Evolutionary conservation across 1,140 invertebrate species (phyloP).

Genomic region (Drosophila ercepeae): DNA sequence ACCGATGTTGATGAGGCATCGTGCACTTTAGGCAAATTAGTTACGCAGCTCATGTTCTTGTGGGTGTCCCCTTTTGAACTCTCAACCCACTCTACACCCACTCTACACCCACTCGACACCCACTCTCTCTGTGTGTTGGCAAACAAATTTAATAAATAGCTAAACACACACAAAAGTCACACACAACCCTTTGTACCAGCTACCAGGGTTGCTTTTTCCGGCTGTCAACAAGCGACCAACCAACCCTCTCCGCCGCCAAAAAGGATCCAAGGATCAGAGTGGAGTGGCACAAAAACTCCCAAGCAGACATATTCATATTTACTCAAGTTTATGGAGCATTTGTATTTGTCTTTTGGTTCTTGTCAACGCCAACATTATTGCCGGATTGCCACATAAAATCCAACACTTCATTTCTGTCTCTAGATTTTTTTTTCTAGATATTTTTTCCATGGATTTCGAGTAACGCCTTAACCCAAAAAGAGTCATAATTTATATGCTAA

Average conservation of each 20-base stretch:
- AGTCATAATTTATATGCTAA: constrained; percentile 79
- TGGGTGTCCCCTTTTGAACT: constrained; percentile 28
- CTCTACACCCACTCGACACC: constrained; percentile 1
- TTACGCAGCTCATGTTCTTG: constrained; percentile 78
- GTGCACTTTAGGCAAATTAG: constrained; percentile 80
- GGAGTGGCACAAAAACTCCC: background rate
- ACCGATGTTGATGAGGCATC: constrained; percentile 68
- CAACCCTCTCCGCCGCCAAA: background rate
- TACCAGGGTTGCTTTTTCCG: constrained; percentile 6
- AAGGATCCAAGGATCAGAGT: constrained; percentile 13
- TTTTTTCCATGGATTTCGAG: constrained; percentile 52
- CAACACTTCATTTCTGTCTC: constrained; percentile 69
- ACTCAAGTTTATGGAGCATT: constrained; percentile 73
- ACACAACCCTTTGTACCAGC: constrained; percentile 71
- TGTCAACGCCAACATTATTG: constrained; percentile 41
- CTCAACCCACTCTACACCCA: constrained; percentile 7
- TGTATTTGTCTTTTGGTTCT: constrained; percentile 58
- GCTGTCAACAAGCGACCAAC: constrained; percentile 34
- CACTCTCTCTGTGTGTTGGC: constrained; percentile 37
- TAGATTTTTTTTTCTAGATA: constrained; percentile 1
- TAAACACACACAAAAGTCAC: constrained; percentile 77
- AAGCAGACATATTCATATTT: constrained; percentile 71
- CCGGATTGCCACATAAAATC: constrained; percentile 73
- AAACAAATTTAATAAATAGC: constrained; percentile 82
- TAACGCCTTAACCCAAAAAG: constrained; percentile 50